Conservation (phyloP, 2,113 vertebrate species). For the Galeopterus variegatus region DNA sequence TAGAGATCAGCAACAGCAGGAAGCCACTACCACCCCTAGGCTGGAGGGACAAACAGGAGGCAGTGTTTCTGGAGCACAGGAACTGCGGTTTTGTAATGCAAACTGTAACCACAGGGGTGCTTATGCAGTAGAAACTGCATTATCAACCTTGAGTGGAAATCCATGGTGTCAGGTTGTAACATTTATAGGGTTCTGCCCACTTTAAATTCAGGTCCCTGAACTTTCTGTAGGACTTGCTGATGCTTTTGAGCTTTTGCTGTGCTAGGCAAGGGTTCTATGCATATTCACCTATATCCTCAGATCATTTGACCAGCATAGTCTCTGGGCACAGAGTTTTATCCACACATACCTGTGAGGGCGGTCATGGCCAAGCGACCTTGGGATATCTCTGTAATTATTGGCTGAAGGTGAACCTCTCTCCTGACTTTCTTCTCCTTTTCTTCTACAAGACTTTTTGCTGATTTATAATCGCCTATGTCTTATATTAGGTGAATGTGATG, state of each 20-base stretch:
- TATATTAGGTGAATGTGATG: background rate
- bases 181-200: background rate
- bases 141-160: background rate
- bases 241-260: background rate
- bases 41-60: background rate
- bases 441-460: background rate
- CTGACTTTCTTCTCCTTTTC: background rate
- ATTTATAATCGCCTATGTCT: background rate
- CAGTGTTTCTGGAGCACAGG: background rate
- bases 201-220: background rate
- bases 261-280: background rate
- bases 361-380: background rate
- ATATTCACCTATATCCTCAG: background rate
- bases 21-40: background rate
- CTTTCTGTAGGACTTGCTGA: background rate
- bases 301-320: accelerated
- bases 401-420: background rate
- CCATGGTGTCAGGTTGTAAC: background rate
- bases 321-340: background rate
- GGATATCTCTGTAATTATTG: background rate
- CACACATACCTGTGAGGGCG: background rate
- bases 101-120: background rate
- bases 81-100: background rate
- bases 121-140: background rate
- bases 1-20: background rate